phyloP scores from a whole-genome alignment of 2,113 vertebrate genomes.

The Ceyx margarethae region DNA sequence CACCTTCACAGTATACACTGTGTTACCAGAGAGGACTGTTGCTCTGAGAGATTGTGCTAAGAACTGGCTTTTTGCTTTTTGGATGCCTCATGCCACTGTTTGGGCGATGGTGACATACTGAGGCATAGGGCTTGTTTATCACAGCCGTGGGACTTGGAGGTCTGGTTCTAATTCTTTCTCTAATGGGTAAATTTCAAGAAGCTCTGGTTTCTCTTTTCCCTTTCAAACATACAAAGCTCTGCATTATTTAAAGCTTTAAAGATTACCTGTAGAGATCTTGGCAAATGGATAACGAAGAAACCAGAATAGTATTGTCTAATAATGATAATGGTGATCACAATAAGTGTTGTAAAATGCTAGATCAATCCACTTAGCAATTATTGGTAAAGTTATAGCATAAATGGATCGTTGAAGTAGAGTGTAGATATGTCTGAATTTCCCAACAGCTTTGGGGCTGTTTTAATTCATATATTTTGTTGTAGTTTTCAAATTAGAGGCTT shows the following conservation, averaged over 20 bases:
- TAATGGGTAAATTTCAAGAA: not conserved
- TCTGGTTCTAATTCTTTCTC: not conserved
- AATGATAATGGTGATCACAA: not conserved
- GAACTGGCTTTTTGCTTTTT: not conserved
- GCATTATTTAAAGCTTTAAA: constrained; percentile 20
- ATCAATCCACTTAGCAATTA: not conserved
- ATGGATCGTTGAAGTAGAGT: not conserved
- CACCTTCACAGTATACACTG: not conserved
- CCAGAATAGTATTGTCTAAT: not conserved
- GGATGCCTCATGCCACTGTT: rapidly evolving
- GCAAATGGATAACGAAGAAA: not conserved
- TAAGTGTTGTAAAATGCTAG: not conserved
- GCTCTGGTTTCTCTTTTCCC: not conserved
- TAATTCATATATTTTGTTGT: not conserved
- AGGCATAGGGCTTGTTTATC: not conserved
- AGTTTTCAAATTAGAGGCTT: not conserved
- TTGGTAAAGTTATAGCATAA: not conserved
- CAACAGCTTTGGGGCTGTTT: not conserved
- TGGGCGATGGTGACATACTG: not conserved
- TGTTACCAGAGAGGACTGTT: not conserved
- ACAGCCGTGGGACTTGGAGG: not conserved
- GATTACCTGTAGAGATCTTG: not conserved
- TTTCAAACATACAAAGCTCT: not conserved
- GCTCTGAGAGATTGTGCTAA: not conserved
- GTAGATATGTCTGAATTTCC: not conserved